A percentile compares a stretch with the other conserved stretches of the same genome.
phyloP scores from a whole-genome alignment of 1,140 invertebrate species.

The Drosophila baimaii region DNA sequence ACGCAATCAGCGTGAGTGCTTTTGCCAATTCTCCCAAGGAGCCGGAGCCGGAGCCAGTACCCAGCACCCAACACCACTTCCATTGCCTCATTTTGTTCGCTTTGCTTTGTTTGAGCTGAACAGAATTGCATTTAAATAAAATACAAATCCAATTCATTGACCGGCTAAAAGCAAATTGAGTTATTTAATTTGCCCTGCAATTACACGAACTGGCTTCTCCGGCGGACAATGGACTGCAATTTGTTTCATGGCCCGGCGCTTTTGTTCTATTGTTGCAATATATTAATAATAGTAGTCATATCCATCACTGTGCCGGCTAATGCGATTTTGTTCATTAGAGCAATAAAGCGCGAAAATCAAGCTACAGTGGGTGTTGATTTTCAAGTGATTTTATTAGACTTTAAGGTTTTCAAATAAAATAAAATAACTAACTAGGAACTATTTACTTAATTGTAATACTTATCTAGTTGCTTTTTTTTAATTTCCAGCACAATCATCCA shows the following conservation, averaged over 20 bases:
- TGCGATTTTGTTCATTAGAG: constrained; percentile 32
- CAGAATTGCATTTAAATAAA: constrained; percentile 56
- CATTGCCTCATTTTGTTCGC: constrained; percentile 16
- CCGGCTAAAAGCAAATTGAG: constrained; percentile 56
- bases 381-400: background rate
- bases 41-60: background rate
- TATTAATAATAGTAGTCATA: constrained; percentile 31
- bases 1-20: constrained; percentile 68
- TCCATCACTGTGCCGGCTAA: constrained; percentile 15
- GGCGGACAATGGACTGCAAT: constrained; percentile 27
- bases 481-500: background rate
- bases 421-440: background rate
- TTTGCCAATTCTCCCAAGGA: constrained; percentile 50
- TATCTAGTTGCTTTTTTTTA: too few relatives aligned
- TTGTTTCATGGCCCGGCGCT: constrained; percentile 23
- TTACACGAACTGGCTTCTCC: constrained; percentile 23
- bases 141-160: constrained; percentile 56
- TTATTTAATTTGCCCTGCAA: constrained; percentile 53
- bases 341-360: constrained; percentile 19
- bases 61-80: too few relatives aligned
- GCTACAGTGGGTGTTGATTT: background rate
- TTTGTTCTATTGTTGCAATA: constrained; percentile 12
- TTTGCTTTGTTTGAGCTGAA: constrained; percentile 26
- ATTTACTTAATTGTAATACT: background rate
- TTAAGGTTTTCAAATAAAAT: background rate